Evolutionary conservation across 2,113 vertebrate species (phyloP).

Genomic region (Xenopus laevis): DNA sequence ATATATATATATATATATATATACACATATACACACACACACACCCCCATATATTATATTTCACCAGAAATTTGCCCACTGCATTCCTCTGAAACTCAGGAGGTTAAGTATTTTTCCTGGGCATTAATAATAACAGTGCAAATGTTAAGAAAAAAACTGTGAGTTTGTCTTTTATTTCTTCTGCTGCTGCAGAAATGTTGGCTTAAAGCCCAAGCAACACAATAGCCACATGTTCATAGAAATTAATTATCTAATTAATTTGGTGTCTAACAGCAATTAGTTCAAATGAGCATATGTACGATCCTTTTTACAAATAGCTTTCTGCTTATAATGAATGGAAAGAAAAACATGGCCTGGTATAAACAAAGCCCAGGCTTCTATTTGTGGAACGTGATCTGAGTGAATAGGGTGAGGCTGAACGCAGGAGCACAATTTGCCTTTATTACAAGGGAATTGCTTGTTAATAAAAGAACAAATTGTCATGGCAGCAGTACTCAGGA

Average conservation of each 20-base stretch:
- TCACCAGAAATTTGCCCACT: background rate
- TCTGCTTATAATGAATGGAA: slow-evolving; percentile 54
- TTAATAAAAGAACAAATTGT: too few species aligned
- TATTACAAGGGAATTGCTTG: too few species aligned
- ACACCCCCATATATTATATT: background rate
- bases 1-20: too few species aligned
- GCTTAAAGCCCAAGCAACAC: slow-evolving; percentile 69
- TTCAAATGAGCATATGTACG: slow-evolving; percentile 68
- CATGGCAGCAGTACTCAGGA: too few species aligned
- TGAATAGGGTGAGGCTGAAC: background rate
- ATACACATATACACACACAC: too few species aligned
- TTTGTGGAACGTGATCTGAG: slow-evolving; percentile 16
- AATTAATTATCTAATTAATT: slow-evolving; percentile 78
- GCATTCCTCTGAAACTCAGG: too few species aligned
- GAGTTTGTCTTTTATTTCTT: slow-evolving; percentile 30
- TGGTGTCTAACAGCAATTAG: slow-evolving; percentile 68
- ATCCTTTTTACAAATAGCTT: slow-evolving; percentile 55
- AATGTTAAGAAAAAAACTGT: background rate
- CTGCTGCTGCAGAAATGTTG: slow-evolving; percentile 54
- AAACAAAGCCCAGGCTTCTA: slow-evolving; percentile 24
- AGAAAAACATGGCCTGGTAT: slow-evolving; percentile 48
- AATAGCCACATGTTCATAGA: slow-evolving; percentile 64
- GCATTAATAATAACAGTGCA: background rate
- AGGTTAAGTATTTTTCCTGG: background rate
- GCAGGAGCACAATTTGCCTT: too few species aligned